Percentiles rank a stretch among this genome's conserved stretches.
Evolutionary conservation across 2,797 vertebrate genomes (phyloP).

Genomic region (Halcyon badia): DNA sequence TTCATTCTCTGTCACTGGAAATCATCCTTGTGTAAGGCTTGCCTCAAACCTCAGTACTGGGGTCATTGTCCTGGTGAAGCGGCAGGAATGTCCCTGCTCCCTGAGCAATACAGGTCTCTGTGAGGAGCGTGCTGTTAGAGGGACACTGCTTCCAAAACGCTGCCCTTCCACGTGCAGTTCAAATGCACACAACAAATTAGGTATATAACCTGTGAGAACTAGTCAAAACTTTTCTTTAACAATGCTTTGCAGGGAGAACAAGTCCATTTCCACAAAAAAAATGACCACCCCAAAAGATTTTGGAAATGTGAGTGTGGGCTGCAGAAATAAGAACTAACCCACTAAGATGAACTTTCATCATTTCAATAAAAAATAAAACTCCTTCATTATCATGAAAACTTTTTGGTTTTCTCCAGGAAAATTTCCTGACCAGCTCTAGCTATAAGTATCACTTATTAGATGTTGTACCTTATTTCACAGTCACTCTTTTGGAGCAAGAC

Average conservation of each 20-base stretch:
- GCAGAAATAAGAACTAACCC: neutral
- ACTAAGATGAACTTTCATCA: neutral
- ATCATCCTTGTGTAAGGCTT: neutral
- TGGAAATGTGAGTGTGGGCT: neutral
- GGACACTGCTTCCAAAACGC: neutral
- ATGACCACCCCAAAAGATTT: neutral
- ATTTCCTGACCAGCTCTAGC: neutral
- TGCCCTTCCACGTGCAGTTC: neutral
- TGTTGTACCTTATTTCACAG: constrained; percentile 61
- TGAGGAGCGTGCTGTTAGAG: neutral
- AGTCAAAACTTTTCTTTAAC: neutral
- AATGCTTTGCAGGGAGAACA: neutral
- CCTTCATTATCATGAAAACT: neutral
- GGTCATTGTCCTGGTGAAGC: neutral
- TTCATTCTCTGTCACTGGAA: fast-evolving
- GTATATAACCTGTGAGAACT: neutral
- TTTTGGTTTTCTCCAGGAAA: neutral
- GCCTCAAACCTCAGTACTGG: neutral
- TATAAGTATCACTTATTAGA: neutral
- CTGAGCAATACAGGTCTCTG: neutral
- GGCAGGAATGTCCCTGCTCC: neutral
- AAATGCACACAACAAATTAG: neutral
- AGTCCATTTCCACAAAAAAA: neutral
- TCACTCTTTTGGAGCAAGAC: constrained; percentile 83
- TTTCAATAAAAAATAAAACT: neutral